These are phyloP conservation scores for Conomelus anceps DNA, from an alignment of 2,888 invertebrate genomes.

Conservation along the genomic window DNA sequence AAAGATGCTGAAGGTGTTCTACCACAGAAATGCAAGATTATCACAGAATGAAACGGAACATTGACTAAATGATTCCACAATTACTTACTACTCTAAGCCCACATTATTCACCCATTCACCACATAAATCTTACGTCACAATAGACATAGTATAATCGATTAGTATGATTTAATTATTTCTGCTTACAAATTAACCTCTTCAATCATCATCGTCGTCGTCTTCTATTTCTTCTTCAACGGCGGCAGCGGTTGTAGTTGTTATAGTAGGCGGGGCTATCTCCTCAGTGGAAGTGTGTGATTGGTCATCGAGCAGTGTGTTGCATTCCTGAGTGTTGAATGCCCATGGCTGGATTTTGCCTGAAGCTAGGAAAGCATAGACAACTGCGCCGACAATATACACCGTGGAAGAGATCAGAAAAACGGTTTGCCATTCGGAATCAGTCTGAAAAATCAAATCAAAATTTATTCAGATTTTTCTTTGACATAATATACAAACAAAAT, in stretches of 20 bases:
- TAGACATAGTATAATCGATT: not conserved
- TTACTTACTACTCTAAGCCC: not conserved
- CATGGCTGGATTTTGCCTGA: constrained; percentile 70
- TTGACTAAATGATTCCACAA: not conserved
- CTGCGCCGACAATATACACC: constrained; percentile 75
- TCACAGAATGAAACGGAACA: not conserved
- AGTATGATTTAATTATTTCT: not conserved
- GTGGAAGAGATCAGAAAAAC: constrained; percentile 80
- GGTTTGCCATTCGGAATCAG: constrained; percentile 70
- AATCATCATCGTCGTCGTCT: not conserved
- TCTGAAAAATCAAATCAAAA: constrained; percentile 45
- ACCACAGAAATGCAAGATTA: not conserved
- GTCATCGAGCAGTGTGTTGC: constrained; percentile 29
- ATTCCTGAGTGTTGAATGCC: constrained; percentile 26
- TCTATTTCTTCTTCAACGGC: not conserved
- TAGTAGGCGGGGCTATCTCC: constrained; percentile 27
- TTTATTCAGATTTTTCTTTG: not conserved
- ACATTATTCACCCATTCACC: not conserved
- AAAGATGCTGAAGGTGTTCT: not conserved
- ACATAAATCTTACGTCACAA: not conserved
- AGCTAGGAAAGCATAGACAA: constrained; percentile 70
- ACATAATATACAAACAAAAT: constrained; percentile 20
- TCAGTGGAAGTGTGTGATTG: constrained; percentile 31
- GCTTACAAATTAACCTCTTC: not conserved
- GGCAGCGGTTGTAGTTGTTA: not conserved